A percentile compares a stretch with the other conserved stretches of the same genome.
Evolutionary conservation across 2,797 vertebrate species (phyloP).

Genomic region (Hemitrygon akajei): DNA sequence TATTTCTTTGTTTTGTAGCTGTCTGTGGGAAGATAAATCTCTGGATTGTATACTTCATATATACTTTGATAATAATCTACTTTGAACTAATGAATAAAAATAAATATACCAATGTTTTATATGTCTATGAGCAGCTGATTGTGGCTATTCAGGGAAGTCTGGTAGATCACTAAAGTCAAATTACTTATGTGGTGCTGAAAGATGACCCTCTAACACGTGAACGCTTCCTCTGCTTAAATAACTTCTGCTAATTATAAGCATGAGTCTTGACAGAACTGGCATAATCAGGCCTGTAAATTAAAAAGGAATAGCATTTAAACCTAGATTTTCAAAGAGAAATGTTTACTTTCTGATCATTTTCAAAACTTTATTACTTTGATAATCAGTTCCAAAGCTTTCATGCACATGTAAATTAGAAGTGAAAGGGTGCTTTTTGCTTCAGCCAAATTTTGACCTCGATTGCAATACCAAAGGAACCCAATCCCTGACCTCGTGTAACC

Average conservation of each 20-base stretch:
- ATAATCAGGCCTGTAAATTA: background rate
- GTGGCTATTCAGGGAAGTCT: background rate
- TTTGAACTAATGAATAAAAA: background rate
- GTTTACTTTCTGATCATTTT: background rate
- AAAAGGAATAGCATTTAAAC: slow-evolving; percentile 16
- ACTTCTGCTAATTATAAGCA: background rate
- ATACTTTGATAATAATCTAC: too few species aligned
- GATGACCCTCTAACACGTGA: slow-evolving; percentile 12
- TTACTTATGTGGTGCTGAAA: background rate
- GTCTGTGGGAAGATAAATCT: too few species aligned
- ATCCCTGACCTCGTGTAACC: background rate
- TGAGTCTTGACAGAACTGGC: background rate
- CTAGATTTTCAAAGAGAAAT: background rate
- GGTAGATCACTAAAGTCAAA: background rate
- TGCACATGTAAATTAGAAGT: background rate
- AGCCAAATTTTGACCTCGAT: background rate
- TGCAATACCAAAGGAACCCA: background rate
- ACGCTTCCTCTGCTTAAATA: slow-evolving; percentile 13
- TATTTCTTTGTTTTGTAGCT: too few species aligned
- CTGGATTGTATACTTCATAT: too few species aligned
- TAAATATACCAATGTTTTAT: background rate
- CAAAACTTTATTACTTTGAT: background rate
- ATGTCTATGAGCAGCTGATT: background rate
- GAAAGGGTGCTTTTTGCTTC: background rate
- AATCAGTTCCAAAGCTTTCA: background rate